Evolutionary conservation across 2,113 vertebrate species (phyloP), one percentile per base, ranked within the genome.

Genomic region (Nesogale talazaci): DNA sequence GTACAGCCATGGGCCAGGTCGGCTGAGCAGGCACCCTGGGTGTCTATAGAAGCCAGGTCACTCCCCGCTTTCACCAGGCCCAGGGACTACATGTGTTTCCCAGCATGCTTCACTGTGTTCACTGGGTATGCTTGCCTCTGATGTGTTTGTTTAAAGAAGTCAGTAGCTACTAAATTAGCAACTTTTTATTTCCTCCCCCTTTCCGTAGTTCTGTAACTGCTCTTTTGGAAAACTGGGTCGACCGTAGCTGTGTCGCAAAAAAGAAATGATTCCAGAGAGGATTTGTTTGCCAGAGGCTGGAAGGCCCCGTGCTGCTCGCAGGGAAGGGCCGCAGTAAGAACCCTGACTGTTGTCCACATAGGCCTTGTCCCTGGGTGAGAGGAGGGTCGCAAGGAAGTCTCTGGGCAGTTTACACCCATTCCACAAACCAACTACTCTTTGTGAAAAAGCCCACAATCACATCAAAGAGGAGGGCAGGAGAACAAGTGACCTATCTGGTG

Each of bases 81-180:
- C 81, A 5, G 14, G n/a, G 81, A 84, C 40, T 5, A 11, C 46
- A 12, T 29, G 11, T 40, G n/a, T 17, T 91, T 88, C 56, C 65
- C 16, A 27, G 72, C 95, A 34, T 56, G 34, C 23, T 70, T 42
- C 38, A 3, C 77, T 77, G 25, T 57, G 59, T 70, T 42, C 38
- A 3, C 77, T 77, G 25, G 46, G 59, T 42, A 74, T 63, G 65
- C 57, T 38, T 42, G 57, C 70, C 70, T 94, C 82, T 78, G 4
- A 80, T 88, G 88, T 88, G 90, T 95, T 94, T 91, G 70, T 86
- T 88, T 91, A 75, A 75, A 94, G 90, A 93, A 91, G 81, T 38
- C 91, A 74, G n/a, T 85, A 57, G 88, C 82, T 91, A 67, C 69
- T 92, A 94, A 93, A 88, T 95, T 93, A 95, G 94, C 74, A 80